Base-by-base conservation (phyloP, 1,140 invertebrate species). In the Globodera ellingtonae region DNA sequence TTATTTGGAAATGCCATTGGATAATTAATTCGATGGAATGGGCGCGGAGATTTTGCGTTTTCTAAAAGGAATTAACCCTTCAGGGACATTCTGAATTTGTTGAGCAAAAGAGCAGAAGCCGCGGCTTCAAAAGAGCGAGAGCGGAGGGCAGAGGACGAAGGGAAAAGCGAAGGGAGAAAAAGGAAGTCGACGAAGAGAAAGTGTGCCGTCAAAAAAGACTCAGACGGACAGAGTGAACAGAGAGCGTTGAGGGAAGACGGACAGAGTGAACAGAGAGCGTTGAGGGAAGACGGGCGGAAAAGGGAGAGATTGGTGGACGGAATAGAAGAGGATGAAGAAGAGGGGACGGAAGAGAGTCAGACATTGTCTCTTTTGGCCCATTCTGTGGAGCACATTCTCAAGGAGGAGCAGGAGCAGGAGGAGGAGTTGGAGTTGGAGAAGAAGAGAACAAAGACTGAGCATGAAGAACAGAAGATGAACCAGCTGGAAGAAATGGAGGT, bases 51-150 rank as follows among this genome's bases (percentile, higher is more conserved):
- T 67, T 71, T 78, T 48, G n/a, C 35, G 35, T 35, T 35, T 35
- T 35, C 35, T 35, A 35, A 35, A 35, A 35, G 35, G 35, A 35
- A 35, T 3, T 35, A 35, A 46, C n/a, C 47, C 59, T 79, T 79
- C 46, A 80, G 79, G 47, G 50, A 77, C 47, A 80, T 80, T 69
- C 52, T 77, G 24, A 78, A 80, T 44, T 47, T 80, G 56, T 72
- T 80, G 48, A 80, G 59, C 70, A 72, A 56, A 72, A 73, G 56
- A 65, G 52, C 75, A 48, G 47, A 24, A 35, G 75, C 47, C 47
- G 59, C 65, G 15, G 69, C 65, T 15, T 50, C 65, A 46, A 46
- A 62, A n/a, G 56, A 65, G n/a, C 6, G 46, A 24, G 46, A 47
- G 18, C 52, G 66, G 66, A 24, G 35, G 5, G 15, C 10, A 18